A percentile compares a stretch with the other conserved stretches of the same genome.
These are phyloP conservation scores for Coregonus sp. DNA, from an alignment of 2,797 vertebrate species.

Conservation along the genomic window DNA sequence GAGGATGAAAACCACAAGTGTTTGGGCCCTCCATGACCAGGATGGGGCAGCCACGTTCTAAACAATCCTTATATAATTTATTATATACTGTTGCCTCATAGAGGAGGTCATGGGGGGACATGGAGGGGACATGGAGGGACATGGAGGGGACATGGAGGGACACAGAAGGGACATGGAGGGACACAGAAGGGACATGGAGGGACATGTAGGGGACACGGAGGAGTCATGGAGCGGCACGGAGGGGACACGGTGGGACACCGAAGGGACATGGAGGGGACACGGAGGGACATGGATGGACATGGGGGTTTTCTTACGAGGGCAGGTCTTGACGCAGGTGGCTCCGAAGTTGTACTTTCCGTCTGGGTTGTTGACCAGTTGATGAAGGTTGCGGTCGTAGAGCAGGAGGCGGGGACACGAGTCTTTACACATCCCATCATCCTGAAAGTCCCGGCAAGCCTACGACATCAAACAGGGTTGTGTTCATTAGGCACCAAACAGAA, in stretches of 20 bases:
- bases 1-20: not conserved
- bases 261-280: too few relatives aligned
- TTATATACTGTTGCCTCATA: not conserved
- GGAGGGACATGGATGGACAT: not conserved
- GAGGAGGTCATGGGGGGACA: not conserved
- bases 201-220: constrained; percentile 83
- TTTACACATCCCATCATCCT: constrained; percentile 90
- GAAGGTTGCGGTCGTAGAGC: constrained; percentile 86
- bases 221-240: too few relatives aligned
- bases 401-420: constrained; percentile 87
- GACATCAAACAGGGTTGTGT: too few relatives aligned
- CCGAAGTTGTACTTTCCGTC: constrained; percentile 95
- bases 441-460: constrained; percentile 92
- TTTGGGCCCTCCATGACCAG: too few relatives aligned
- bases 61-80: not conserved
- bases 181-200: too few relatives aligned
- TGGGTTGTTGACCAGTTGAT: constrained; percentile 89
- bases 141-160: constrained; percentile 82
- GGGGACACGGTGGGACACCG: too few relatives aligned
- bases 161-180: too few relatives aligned
- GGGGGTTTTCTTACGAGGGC: constrained; percentile 86
- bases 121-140: constrained; percentile 64
- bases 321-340: constrained; percentile 91
- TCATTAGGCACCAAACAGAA: not conserved
- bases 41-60: too few relatives aligned